Evolutionary conservation across 92 coral and sea anemone genomes (phyloP), one percentile per base, ranked within the genome.

Genomic region (Epizoanthus ramosus): DNA sequence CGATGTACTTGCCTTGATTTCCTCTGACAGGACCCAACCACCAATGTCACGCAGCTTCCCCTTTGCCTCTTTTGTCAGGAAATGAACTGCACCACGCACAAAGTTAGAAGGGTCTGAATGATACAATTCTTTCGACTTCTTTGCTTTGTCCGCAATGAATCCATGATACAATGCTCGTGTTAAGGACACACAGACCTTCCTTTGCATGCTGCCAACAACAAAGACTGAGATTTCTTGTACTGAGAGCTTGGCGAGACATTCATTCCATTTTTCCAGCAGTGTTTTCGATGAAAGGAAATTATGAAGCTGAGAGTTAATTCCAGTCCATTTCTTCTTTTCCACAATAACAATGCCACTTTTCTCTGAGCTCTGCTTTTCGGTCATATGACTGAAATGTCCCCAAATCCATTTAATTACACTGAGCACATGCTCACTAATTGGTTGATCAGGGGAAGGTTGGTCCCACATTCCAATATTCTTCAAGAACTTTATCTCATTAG

Each of bases 11-110:
- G 85, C 56, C 43, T 85, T 79, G 24, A 79, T 79, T 79, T 85
- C 89, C 47, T 81, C 86, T 60, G 57, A 60, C 22, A 68, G 31
- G 31, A 84, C 88, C 83, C 88, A 84, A 9, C 83, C 88, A n/a
- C 66, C 75, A 59, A 84, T 60, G 50, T 84, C 83, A 60, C 88
- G 74, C 24, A 84, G 7, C 52, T 84, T 75, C 9, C 88, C 88
- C 52, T 63, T 63, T 84, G 88, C 73, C n/a, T 84, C 88, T 19
- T 74, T 74, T 2, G 73, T 59, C 22, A 59, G 31, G 54, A 53
- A 60, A 33, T 84, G 74, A 3, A 84, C 88, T 1, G 88, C 82
- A 0, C 83, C 88, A 3, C 75, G 59, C 33, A 60, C 57, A 61
- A 84, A 75, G 23, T 84, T 67, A 31, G 83, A 39, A 43, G 83